Percentiles rank a stretch among this genome's conserved stretches.
Evolutionary conservation across 1,140 invertebrate genomes (phyloP).

Genomic region (Drosophila oshimai): DNA sequence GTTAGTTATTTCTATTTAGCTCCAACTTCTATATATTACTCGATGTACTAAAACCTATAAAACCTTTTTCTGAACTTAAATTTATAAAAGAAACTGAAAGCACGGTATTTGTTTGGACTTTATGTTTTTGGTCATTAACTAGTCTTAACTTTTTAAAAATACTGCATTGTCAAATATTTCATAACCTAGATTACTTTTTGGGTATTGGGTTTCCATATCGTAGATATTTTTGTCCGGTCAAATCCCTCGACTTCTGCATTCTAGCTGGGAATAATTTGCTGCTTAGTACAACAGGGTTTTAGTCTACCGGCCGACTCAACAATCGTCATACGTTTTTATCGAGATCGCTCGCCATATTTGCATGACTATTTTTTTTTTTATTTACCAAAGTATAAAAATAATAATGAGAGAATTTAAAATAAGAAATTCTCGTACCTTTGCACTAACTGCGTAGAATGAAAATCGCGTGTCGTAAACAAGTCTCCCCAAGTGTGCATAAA

Average conservation of each 20-base stretch:
- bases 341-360: constrained; percentile 31
- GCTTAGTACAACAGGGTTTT: too few relatives aligned
- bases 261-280: neutral
- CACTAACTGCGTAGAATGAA: constrained; percentile 69
- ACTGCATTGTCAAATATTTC: too few relatives aligned
- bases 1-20: neutral
- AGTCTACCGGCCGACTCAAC: neutral
- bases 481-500: constrained; percentile 50
- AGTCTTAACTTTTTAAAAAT: too few relatives aligned
- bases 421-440: constrained; percentile 43
- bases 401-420: constrained; percentile 16
- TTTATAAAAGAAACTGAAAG: too few relatives aligned
- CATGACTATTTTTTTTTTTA: constrained; percentile 47
- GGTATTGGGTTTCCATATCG: neutral
- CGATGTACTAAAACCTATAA: too few relatives aligned
- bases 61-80: too few relatives aligned
- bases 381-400: constrained; percentile 64
- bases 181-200: too few relatives aligned
- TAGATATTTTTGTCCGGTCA: neutral
- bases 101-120: too few relatives aligned
- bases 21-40: too few relatives aligned
- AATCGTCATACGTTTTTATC: neutral
- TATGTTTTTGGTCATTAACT: too few relatives aligned
- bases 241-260: neutral
- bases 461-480: constrained; percentile 74